Conservation (phyloP, 2,113 vertebrate genomes). For the Machaerirhynchus nigripectus region DNA sequence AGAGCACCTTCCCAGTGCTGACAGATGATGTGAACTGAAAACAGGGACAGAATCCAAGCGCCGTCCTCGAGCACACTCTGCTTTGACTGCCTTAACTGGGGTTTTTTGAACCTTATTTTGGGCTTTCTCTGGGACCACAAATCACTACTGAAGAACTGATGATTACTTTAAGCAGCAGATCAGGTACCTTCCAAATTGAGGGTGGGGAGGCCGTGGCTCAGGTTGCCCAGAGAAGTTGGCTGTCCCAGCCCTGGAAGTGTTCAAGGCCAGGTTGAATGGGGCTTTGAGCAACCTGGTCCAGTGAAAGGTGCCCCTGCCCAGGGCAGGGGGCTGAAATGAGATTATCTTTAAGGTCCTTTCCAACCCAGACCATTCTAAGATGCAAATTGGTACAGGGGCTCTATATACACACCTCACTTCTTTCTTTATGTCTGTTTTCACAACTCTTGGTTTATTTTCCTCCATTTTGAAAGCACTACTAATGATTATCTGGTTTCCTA, state of each 20-base stretch:
- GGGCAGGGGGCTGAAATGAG: not conserved
- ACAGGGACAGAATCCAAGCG: not conserved
- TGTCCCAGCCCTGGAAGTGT: not conserved
- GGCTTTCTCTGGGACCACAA: not conserved
- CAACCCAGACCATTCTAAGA: not conserved
- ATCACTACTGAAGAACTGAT: not conserved
- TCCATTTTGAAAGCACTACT: not conserved
- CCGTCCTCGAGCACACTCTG: not conserved
- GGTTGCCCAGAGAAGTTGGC: not conserved
- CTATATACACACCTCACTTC: fast-evolving
- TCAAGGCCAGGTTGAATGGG: not conserved
- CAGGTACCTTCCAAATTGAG: not conserved
- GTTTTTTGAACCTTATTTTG: not conserved
- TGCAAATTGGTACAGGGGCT: not conserved
- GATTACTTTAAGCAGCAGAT: not conserved
- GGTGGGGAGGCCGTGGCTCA: not conserved
- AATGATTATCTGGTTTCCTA: not conserved
- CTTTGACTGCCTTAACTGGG: not conserved
- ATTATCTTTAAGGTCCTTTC: not conserved
- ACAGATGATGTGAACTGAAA: not conserved
- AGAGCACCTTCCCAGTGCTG: not conserved
- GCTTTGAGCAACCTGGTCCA: not conserved
- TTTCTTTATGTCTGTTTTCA: not conserved
- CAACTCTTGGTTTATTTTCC: not conserved
- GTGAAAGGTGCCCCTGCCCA: not conserved